Percentiles rank a stretch among this genome's conserved stretches.
Evolutionary conservation across 2,797 vertebrate species (phyloP).

Genomic region (Manis javanica): DNA sequence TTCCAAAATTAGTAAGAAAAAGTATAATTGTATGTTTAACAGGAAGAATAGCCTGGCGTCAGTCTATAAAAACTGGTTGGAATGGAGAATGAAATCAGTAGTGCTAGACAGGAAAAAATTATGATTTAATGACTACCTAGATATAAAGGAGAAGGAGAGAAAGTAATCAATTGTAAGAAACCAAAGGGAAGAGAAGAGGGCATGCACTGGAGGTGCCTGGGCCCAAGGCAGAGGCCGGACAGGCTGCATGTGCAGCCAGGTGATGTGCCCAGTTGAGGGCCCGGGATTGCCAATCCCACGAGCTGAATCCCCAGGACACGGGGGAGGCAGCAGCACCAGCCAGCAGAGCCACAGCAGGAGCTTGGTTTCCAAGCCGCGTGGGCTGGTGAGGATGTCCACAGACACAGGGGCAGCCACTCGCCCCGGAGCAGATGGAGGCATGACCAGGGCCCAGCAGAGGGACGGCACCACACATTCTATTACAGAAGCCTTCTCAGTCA

Average conservation of each 20-base stretch:
- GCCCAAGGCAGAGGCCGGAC: not conserved
- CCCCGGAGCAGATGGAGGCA: not conserved
- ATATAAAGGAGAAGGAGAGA: not conserved
- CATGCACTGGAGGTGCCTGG: not conserved
- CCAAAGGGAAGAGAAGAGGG: not conserved
- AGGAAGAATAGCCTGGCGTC: not conserved
- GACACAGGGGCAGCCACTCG: not conserved
- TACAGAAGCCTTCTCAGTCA: not conserved
- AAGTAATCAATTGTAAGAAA: not conserved
- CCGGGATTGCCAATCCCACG: no score
- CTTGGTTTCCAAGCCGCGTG: not conserved
- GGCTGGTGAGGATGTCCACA: not conserved
- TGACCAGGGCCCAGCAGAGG: not conserved
- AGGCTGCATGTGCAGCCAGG: not conserved
- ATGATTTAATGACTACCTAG: not conserved
- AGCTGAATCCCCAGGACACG: not conserved
- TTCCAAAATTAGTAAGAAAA: not conserved
- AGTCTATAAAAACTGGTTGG: not conserved
- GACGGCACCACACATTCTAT: not conserved
- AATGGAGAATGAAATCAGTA: not conserved
- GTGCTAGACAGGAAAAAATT: not conserved
- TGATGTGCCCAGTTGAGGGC: not conserved
- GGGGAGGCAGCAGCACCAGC: not conserved
- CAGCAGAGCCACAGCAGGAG: not conserved
- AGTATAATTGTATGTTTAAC: not conserved